A percentile compares a stretch with the other conserved stretches of the same genome.
phyloP scores from a whole-genome alignment of 2,113 vertebrate genomes.

The Rhombomys opimus region DNA sequence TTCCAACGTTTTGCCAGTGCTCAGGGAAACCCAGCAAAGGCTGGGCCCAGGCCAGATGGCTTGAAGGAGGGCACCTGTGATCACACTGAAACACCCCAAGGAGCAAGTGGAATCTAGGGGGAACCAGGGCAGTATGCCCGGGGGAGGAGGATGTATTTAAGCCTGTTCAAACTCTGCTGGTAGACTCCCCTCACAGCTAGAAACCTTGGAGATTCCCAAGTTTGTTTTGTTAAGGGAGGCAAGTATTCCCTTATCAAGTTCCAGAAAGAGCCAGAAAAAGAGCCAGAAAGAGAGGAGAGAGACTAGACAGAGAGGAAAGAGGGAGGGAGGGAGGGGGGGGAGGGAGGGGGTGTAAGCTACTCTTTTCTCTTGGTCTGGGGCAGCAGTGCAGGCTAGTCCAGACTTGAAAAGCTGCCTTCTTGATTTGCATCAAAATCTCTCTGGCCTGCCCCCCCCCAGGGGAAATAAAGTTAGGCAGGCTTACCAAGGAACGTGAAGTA shows the following conservation, averaged over 20 bases:
- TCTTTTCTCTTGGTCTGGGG: slow-evolving; percentile 6
- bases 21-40: slow-evolving; percentile 73
- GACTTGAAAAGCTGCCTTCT: slow-evolving; percentile 14
- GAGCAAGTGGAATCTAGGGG: slow-evolving; percentile 64
- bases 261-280: slow-evolving; percentile 54
- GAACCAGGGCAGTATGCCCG: not conserved
- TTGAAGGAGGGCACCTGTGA: slow-evolving; percentile 79
- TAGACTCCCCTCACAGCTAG: slow-evolving; percentile 31
- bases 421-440: slow-evolving; percentile 43
- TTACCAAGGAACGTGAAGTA: not conserved
- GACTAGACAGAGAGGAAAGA: not conserved
- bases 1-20: slow-evolving; percentile 72
- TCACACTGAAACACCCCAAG: slow-evolving; percentile 60
- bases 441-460: not conserved
- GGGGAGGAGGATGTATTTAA: not conserved
- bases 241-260: slow-evolving; percentile 62
- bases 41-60: slow-evolving; percentile 78
- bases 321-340: not conserved
- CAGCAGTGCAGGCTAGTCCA: not conserved
- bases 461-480: slow-evolving; percentile 23
- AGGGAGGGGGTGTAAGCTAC: not conserved
- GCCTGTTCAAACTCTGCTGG: not conserved
- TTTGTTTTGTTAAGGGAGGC: slow-evolving; percentile 71
- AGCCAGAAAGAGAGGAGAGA: not conserved
- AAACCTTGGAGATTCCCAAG: slow-evolving; percentile 56